Base-by-base conservation (phyloP, 1,140 invertebrate species). In the Zaprionus tsacasi region DNA sequence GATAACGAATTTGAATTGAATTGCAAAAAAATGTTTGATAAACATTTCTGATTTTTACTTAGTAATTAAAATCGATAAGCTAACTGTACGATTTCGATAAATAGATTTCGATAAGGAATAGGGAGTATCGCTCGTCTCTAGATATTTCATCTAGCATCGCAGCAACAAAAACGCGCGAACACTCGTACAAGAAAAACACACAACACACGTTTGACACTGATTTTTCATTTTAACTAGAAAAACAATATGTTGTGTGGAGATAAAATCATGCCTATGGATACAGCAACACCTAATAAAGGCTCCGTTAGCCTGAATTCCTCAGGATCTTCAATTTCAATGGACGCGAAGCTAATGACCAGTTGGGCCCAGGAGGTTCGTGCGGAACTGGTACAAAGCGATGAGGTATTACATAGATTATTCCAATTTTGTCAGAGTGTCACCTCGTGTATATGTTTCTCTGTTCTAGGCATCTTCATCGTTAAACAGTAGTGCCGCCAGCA, bases 321-420 rank as follows among this genome's bases (percentile, higher is more conserved):
- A 2, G 60, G 58, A 5, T 89, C 85, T 3, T 85, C 85, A 13
- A 77, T 85, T 7, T 81, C 85, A 11, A 76, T 90, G 17, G 85
- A 89, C 13, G 63, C 56, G 1, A 89, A 89, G 64, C 85, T 85
- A 6, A 25, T 69, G 25, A 72, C 63, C 21, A 89, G 81, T 56
- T 89, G 85, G 85, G 85, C 85, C 15, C 75, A 89, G 52, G 85
- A 89, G 50, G 86, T 89, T 21, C 86, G 81, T 11, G 86, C 85
- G 0, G 85, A 89, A 52, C 56, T 74, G 0, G 81, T 81, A 1
- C 81, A 88, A 0, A 88, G 86, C 38, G 86, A 89, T 36, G 85
- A 89, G 83, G 83, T 87, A 50, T 21, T 21, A 1, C 12, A 25
- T 25, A 25, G 17, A 50, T 5, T 50, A 25, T 45, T 4, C 2